phyloP scores from a whole-genome alignment of 2,797 vertebrate species.

The Darevskia mixta region DNA sequence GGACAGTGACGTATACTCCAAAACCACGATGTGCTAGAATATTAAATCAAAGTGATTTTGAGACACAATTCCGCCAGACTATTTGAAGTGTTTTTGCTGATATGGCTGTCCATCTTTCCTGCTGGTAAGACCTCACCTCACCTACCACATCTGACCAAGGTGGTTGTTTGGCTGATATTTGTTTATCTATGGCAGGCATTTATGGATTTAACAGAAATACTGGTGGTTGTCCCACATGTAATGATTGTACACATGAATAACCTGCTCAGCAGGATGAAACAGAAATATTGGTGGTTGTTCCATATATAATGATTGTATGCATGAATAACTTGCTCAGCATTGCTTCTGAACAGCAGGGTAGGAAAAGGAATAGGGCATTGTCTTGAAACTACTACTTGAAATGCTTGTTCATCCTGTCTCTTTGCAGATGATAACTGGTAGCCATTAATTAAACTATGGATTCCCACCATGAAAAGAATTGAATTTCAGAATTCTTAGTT shows the following conservation, averaged over 20 bases:
- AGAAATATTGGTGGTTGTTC: neutral
- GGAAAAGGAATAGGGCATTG: neutral
- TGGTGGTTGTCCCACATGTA: neutral
- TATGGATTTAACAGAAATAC: neutral
- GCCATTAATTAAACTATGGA: constrained; percentile 3
- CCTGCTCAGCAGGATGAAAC: neutral
- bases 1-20: neutral
- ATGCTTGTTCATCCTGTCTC: neutral
- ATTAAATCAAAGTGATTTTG: neutral
- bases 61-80: neutral
- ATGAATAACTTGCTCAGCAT: neutral
- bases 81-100: too few relatives aligned
- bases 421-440: neutral
- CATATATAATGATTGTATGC: neutral
- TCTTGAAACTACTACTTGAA: neutral
- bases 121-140: neutral
- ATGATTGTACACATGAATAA: neutral
- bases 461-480: neutral
- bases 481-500: neutral
- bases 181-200: neutral
- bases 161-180: neutral
- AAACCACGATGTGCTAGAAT: neutral
- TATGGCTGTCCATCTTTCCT: neutral
- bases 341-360: neutral
- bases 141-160: neutral